Evolutionary conservation across 2,113 vertebrate genomes (phyloP).

Genomic region (Barbus barbus): DNA sequence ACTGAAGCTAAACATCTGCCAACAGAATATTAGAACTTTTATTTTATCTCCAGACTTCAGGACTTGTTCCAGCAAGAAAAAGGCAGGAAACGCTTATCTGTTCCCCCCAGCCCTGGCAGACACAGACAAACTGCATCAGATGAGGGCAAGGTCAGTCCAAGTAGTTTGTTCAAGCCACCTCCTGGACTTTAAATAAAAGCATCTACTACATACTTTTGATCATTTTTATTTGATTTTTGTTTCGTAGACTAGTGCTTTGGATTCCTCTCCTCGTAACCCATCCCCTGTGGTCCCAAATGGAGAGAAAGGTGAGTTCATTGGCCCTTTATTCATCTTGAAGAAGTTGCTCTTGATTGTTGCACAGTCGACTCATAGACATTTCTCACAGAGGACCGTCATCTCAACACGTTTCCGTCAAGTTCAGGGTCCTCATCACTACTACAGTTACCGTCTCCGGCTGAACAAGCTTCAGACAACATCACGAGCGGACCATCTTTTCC

Average conservation of each 20-base stretch:
- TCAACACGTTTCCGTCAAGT: slow-evolving; percentile 81
- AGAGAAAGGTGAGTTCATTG: slow-evolving; percentile 83
- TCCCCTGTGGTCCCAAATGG: slow-evolving; percentile 91
- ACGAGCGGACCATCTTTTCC: slow-evolving; percentile 68
- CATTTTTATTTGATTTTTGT: not conserved
- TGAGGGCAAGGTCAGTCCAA: slow-evolving; percentile 84
- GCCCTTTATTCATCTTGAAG: not conserved
- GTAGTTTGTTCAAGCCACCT: not conserved
- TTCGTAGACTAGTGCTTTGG: slow-evolving; percentile 81
- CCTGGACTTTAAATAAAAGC: not conserved
- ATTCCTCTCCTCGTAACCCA: slow-evolving; percentile 91
- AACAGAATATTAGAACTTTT: not conserved
- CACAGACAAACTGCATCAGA: slow-evolving; percentile 84
- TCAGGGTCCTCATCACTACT: slow-evolving; percentile 79
- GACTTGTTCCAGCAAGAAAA: slow-evolving; percentile 98
- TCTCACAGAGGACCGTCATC: slow-evolving; percentile 88
- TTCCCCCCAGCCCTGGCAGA: slow-evolving; percentile 95
- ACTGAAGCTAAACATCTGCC: not conserved
- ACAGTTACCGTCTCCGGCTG: slow-evolving; percentile 85
- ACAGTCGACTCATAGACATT: not conserved
- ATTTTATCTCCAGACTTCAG: slow-evolving; percentile 80
- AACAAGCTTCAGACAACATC: slow-evolving; percentile 74
- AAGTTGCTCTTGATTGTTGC: not conserved
- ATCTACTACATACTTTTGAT: not conserved
- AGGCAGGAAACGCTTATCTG: slow-evolving; percentile 91